A percentile compares a stretch with the other conserved stretches of the same genome.
These are phyloP conservation scores for Neosilurus hyrtlii DNA, from an alignment of 2,797 vertebrate genomes.

Conservation along the genomic window DNA sequence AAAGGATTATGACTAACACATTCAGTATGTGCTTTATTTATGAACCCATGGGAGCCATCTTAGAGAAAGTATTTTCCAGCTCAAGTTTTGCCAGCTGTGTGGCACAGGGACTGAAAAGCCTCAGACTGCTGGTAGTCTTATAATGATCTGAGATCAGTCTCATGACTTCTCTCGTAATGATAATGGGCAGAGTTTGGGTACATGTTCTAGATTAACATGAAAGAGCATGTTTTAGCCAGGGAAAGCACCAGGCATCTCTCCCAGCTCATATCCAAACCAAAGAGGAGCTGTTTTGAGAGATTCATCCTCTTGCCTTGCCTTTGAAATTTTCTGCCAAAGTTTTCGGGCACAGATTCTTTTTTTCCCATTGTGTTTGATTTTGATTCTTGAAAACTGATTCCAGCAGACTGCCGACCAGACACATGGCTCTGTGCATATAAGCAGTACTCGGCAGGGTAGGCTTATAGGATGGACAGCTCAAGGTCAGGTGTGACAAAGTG, in stretches of 20 bases:
- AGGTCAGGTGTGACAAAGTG: constrained; percentile 50
- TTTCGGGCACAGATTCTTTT: constrained; percentile 8
- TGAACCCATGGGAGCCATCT: constrained; percentile 55
- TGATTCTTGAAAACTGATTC: constrained; percentile 38
- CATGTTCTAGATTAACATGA: constrained; percentile 38
- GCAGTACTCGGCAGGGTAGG: constrained; percentile 18
- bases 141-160: constrained; percentile 48
- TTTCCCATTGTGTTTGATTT: constrained; percentile 37
- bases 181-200: constrained; percentile 29
- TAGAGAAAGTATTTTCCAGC: constrained; percentile 56
- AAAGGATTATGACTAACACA: constrained; percentile 54
- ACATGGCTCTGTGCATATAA: constrained; percentile 21
- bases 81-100: constrained; percentile 47
- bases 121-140: constrained; percentile 33
- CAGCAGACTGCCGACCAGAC: constrained; percentile 25
- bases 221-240: constrained; percentile 35
- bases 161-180: constrained; percentile 33
- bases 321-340: constrained; percentile 29
- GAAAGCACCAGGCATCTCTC: constrained; percentile 36
- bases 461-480: constrained; percentile 37
- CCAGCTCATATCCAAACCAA: constrained; percentile 12
- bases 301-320: constrained; percentile 21
- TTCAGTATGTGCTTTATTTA: constrained; percentile 57
- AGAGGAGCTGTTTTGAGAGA: constrained; percentile 9
- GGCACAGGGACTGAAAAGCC: constrained; percentile 46